A percentile compares a stretch with the other conserved stretches of the same genome.
Evolutionary conservation across 2,797 vertebrate genomes (phyloP).

Genomic region (Premnoplex brunnescens): DNA sequence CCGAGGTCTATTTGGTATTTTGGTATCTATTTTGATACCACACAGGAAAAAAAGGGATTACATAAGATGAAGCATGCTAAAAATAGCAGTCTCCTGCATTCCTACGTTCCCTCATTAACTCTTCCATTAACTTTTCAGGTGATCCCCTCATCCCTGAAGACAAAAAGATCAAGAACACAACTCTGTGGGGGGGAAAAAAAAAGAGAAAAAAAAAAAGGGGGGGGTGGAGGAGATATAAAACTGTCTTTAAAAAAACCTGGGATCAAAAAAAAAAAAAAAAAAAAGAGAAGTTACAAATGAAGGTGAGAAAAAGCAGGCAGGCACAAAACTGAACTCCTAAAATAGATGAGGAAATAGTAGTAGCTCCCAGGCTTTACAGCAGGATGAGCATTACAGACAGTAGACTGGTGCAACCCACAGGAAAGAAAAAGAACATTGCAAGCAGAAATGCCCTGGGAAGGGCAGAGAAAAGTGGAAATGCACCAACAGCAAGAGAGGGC

Average conservation of each 20-base stretch:
- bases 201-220: fast-evolving
- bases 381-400: not conserved
- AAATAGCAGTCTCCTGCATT: constrained; percentile 58
- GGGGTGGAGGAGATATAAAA: not conserved
- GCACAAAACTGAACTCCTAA: constrained; percentile 25
- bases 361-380: constrained; percentile 39
- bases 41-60: constrained; percentile 37
- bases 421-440: not conserved
- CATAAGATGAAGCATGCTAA: constrained; percentile 48
- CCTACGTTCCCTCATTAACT: constrained; percentile 59
- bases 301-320: constrained; percentile 40
- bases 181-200: too few species aligned
- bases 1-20: constrained; percentile 45
- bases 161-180: not conserved
- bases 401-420: not conserved
- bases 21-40: constrained; percentile 63
- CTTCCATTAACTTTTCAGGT: constrained; percentile 57
- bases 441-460: constrained; percentile 1
- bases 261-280: not conserved
- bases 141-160: not conserved
- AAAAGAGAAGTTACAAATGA: not conserved
- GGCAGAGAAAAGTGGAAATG: not conserved
- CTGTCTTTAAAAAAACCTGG: not conserved
- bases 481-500: not conserved
- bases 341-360: constrained; percentile 60